phyloP scores from a whole-genome alignment of 2,888 invertebrate species.

The Drosophila recens region DNA sequence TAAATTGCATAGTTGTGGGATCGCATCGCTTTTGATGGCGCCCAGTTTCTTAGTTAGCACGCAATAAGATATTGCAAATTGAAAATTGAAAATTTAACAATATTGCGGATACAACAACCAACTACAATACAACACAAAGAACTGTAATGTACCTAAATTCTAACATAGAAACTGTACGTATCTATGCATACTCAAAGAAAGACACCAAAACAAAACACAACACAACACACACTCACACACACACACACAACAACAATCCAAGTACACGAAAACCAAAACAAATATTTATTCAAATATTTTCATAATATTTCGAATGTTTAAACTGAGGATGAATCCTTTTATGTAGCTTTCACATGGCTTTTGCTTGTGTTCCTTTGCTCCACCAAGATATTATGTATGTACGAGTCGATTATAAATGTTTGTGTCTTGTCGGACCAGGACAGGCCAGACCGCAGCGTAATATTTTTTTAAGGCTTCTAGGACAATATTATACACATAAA shows the following conservation, averaged over 20 bases:
- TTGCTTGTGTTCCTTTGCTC: slow-evolving; percentile 77
- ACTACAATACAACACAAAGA: slow-evolving; percentile 55
- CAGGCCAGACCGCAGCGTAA: slow-evolving; percentile 44
- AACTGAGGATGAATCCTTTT: slow-evolving; percentile 41
- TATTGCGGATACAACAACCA: slow-evolving; percentile 7
- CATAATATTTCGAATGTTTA: slow-evolving; percentile 51
- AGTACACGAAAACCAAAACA: slow-evolving; percentile 27
- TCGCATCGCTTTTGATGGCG: slow-evolving; percentile 46
- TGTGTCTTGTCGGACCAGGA: slow-evolving; percentile 22
- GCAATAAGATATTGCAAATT: slow-evolving; percentile 38
- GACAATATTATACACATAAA: slow-evolving; percentile 70
- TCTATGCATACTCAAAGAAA: slow-evolving; percentile 30
- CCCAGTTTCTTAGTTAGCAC: slow-evolving; percentile 56
- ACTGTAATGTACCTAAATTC: slow-evolving; percentile 73
- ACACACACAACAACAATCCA: slow-evolving; percentile 8
- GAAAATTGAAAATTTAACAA: slow-evolving; percentile 15
- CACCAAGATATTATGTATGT: slow-evolving; percentile 59
- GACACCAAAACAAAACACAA: slow-evolving; percentile 35
- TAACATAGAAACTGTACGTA: slow-evolving; percentile 53
- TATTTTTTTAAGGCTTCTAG: slow-evolving; percentile 75
- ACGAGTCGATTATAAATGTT: slow-evolving; percentile 49
- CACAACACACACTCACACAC: slow-evolving; percentile 15
- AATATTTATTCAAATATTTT: slow-evolving; percentile 53
- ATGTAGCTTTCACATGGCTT: slow-evolving; percentile 69
- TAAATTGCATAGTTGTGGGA: slow-evolving; percentile 30